Base-by-base conservation (phyloP, 2,888 invertebrate genomes). In the Ecdyonurus torrentis region DNA sequence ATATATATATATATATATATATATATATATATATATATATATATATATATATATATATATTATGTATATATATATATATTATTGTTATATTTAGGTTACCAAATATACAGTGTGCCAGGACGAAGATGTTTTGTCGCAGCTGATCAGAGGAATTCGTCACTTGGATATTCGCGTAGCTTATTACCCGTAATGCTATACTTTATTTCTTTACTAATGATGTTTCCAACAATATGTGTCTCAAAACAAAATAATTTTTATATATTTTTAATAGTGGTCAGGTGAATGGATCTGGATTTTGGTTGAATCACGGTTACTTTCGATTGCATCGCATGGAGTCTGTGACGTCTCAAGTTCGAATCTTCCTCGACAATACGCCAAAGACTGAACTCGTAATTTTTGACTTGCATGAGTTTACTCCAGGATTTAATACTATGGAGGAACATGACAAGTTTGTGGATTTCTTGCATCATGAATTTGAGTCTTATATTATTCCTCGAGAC, bases 381-480 rank as follows among this genome's bases (percentile, higher is more conserved):
- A 80, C 80, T 66, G 83, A 83, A 70, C 80, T 83, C 65, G 75
- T 83, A 1, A 78, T 83, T 58, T 74, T 83, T 64, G 83, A 83
- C 64, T 70, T 83, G 19, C 83, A 83, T 68, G 79, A 79, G 68
- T 82, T 83, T 69, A n/a, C n/a, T n/a, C 74, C 78, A 19, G 82
- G 82, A 37, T 62, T 50, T 15, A 63, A 79, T 78, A 79, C 25
- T 79, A 79, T 67, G 74, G 63, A 62, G 1, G 67, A 70, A 2
- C 78, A 79, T 66, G 62, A 69, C 1, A 69, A 73, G 59, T 70
- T 79, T n/a, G 71, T 75, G 5, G 65, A 70, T 10, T 75, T 73
- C 64, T 67, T 79, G 18, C 69, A 70, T 59, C 61, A 70, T 7
- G 69, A 75, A 65, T 71, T 78, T 19, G 71, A 70, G 1, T 70